Percentiles rank a stretch among this genome's conserved stretches.
These are phyloP conservation scores for Brachionus plicatilis DNA, from an alignment of 1,140 invertebrate species.

Conservation along the genomic window DNA sequence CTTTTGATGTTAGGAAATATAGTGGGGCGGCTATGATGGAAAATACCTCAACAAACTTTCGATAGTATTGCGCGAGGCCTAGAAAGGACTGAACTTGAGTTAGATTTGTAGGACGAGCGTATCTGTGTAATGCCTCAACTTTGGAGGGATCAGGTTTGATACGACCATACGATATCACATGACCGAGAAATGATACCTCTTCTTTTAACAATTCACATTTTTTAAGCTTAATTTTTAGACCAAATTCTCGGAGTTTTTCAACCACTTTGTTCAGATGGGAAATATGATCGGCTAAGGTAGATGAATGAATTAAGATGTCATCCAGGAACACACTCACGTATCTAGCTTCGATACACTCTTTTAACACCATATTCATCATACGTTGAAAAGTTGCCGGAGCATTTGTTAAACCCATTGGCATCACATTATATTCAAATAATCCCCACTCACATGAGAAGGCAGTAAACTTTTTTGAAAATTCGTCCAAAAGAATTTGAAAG, in stretches of 20 bases:
- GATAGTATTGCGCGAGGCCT: background rate
- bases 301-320: constrained; percentile 3
- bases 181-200: background rate
- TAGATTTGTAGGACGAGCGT: constrained; percentile 43
- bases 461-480: background rate
- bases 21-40: background rate
- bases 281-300: background rate
- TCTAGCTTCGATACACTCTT: background rate
- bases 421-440: background rate
- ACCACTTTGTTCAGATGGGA: background rate
- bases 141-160: background rate
- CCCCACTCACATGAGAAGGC: constrained; percentile 1
- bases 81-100: constrained; percentile 53
- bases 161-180: background rate
- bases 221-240: background rate
- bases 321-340: background rate
- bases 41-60: background rate
- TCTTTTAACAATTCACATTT: constrained; percentile 11
- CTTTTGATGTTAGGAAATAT: background rate
- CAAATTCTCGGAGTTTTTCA: background rate
- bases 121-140: background rate
- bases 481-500: background rate
- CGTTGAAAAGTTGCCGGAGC: background rate
- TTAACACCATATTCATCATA: background rate
- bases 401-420: constrained; percentile 5